phyloP scores from a whole-genome alignment of 2,888 invertebrate species.

The Drosophila diplacantha region DNA sequence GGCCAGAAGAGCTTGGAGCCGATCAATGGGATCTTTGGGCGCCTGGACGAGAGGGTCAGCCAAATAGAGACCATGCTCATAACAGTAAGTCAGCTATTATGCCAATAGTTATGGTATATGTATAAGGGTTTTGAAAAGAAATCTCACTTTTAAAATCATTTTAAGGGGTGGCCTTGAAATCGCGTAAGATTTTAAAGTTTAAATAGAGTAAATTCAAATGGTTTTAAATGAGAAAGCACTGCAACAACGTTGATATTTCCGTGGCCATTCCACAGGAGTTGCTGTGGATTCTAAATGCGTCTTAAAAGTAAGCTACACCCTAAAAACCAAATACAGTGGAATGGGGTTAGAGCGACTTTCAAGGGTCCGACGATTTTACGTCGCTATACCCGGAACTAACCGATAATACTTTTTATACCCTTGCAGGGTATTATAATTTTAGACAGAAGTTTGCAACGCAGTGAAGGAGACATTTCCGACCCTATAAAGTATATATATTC shows the following conservation, averaged over 20 bases:
- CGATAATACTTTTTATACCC: too few species aligned
- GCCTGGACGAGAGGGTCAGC: conserved; percentile 86
- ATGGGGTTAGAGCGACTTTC: too few species aligned
- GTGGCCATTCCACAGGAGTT: neutral
- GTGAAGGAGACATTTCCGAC: too few species aligned
- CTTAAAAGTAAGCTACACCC: neutral
- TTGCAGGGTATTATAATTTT: too few species aligned
- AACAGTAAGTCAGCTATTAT: conserved; percentile 79
- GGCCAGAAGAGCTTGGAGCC: conserved; percentile 84
- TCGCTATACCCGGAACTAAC: too few species aligned
- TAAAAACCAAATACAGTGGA: neutral
- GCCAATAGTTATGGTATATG: too few species aligned
- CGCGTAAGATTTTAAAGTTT: too few species aligned
- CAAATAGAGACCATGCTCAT: conserved; percentile 87
- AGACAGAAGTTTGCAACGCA: too few species aligned
- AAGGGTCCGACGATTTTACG: too few species aligned
- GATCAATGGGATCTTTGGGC: conserved; percentile 83
- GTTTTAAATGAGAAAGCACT: neutral
- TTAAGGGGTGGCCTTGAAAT: too few species aligned
- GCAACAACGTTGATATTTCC: neutral
- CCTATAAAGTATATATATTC: too few species aligned
- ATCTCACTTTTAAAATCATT: neutral
- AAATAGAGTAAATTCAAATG: too few species aligned
- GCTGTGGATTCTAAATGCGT: neutral
- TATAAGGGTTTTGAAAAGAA: neutral